phyloP scores from a whole-genome alignment of 2,113 vertebrate species.

The Trematomus loennbergii region DNA sequence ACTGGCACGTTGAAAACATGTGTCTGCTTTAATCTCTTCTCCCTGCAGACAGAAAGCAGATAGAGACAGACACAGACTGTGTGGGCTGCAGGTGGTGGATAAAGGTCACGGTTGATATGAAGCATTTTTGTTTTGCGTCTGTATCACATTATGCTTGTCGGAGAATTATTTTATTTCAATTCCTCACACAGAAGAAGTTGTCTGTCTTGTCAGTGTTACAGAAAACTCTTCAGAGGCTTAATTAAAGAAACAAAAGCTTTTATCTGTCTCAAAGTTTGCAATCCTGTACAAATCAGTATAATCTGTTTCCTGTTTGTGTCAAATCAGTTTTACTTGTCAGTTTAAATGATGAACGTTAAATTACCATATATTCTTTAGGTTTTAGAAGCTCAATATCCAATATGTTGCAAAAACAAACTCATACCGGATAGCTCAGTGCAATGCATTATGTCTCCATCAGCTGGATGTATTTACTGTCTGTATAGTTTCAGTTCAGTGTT shows the following conservation, averaged over 20 bases:
- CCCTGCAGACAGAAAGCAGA: constrained; percentile 14
- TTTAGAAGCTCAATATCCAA: no score
- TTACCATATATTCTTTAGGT: background rate
- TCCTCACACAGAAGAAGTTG: constrained; percentile 21
- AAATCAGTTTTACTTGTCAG: background rate
- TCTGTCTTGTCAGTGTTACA: background rate
- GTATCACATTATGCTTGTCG: constrained; percentile 18
- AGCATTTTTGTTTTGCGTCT: constrained; percentile 32
- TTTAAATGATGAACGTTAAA: background rate
- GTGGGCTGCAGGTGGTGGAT: constrained; percentile 11
- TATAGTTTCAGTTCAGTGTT: background rate
- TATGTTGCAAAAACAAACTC: background rate
- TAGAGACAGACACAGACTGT: background rate
- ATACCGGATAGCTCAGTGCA: background rate
- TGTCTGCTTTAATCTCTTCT: constrained; percentile 24
- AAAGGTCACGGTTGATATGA: constrained; percentile 42
- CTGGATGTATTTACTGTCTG: background rate
- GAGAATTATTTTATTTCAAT: constrained; percentile 31
- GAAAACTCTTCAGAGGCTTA: constrained; percentile 22
- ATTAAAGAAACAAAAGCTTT: constrained; percentile 33
- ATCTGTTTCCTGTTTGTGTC: constrained; percentile 8
- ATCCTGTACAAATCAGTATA: constrained; percentile 6
- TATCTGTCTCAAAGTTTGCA: background rate
- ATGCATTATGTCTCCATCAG: background rate
- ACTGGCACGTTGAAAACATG: constrained; percentile 1